phyloP scores from a whole-genome alignment of 2,113 vertebrate species.

The Cavia aperea region DNA sequence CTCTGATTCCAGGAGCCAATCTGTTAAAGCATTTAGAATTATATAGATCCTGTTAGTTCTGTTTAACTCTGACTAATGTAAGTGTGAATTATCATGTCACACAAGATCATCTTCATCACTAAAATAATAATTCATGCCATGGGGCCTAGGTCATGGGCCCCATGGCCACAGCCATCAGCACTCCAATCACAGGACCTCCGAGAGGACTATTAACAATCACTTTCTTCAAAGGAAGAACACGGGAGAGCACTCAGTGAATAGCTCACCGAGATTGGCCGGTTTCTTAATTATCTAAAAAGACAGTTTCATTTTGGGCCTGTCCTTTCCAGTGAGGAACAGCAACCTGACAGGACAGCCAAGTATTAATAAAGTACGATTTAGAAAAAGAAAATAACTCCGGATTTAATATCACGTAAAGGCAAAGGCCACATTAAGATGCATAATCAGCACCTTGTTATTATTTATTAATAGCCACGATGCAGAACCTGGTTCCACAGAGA shows the following conservation, averaged over 20 bases:
- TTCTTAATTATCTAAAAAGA: not conserved
- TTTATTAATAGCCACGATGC: constrained; percentile 61
- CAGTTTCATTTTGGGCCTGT: not conserved
- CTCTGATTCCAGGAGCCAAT: no score
- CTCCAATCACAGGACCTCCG: not conserved
- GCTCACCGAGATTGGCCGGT: not conserved
- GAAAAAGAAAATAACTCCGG: constrained; percentile 2
- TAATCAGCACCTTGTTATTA: constrained; percentile 49
- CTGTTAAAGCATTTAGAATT: not conserved
- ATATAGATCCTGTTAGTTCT: not conserved
- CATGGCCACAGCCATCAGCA: no score
- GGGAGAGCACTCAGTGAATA: not conserved
- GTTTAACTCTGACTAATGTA: not conserved
- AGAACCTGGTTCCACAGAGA: constrained; percentile 72
- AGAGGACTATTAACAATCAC: not conserved
- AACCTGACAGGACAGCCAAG: not conserved
- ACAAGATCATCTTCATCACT: not conserved
- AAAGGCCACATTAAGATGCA: constrained; percentile 1
- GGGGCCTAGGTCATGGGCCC: not conserved
- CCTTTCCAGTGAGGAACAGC: not conserved
- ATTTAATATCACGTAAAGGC: constrained; percentile 3
- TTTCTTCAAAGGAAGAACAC: not conserved
- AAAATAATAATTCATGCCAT: not conserved
- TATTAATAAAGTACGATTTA: not conserved
- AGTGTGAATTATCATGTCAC: not conserved